phyloP scores from a whole-genome alignment of 1,140 invertebrate genomes.

The Geopemphigus sp. region DNA sequence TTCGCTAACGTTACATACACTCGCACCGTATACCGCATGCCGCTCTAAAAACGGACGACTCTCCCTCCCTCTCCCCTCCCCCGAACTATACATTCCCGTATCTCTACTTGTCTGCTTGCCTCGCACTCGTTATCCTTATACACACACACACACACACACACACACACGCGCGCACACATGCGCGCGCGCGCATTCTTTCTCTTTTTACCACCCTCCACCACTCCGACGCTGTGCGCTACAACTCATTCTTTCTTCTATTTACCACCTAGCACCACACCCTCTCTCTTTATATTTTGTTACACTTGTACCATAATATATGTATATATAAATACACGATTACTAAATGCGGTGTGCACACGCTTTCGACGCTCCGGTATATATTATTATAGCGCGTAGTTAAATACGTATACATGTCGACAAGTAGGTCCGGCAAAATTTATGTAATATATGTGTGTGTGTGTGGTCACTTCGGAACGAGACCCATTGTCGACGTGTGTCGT shows the following conservation, averaged over 20 bases:
- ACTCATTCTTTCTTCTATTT: background rate
- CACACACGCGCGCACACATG: background rate
- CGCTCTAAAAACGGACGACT: constrained; percentile 41
- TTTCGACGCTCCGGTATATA: no score
- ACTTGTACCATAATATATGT: background rate
- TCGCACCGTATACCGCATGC: constrained; percentile 17
- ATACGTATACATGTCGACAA: background rate
- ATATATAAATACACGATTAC: background rate
- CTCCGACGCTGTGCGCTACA: background rate
- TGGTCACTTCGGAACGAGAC: no score
- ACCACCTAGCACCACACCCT: background rate
- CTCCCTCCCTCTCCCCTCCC: no score
- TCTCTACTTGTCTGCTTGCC: background rate
- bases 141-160: constrained; percentile 2
- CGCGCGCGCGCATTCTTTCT: constrained; percentile 3
- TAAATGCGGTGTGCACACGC: background rate
- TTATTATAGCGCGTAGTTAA: background rate
- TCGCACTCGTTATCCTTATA: constrained; percentile 33
- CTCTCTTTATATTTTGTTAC: constrained; percentile 3
- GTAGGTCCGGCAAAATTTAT: background rate
- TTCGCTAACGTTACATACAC: background rate
- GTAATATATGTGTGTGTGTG: background rate
- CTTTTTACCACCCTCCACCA: constrained; percentile 8
- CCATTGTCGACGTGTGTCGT: no score
- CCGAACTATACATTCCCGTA: background rate